Evolutionary conservation across 37 sponge, comb jelly and placozoan genomes (phyloP).

Genomic region (Corticium candelabrum): DNA sequence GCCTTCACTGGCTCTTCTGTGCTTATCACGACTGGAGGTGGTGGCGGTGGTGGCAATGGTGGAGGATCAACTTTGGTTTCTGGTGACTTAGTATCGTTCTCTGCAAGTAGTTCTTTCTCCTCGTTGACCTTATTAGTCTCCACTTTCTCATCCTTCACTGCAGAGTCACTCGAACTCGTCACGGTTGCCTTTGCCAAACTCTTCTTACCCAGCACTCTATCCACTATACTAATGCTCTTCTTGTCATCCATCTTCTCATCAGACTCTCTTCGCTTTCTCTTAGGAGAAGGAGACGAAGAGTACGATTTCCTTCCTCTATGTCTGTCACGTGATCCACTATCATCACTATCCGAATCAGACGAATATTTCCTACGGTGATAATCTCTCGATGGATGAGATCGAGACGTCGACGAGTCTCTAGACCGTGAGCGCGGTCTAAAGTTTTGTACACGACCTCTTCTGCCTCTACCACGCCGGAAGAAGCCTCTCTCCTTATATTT

Average conservation of each 20-base stretch:
- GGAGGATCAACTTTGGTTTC: neutral
- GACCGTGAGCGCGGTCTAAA: neutral
- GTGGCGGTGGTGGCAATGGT: neutral
- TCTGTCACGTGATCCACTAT: neutral
- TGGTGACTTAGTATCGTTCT: neutral
- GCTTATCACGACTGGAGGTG: neutral
- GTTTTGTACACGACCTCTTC: too few species aligned
- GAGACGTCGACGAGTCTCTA: neutral
- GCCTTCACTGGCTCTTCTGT: too few species aligned
- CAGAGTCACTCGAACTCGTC: neutral
- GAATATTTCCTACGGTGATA: neutral
- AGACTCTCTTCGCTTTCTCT: too few species aligned
- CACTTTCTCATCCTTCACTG: neutral
- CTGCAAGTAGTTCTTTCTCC: neutral
- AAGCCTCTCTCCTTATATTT: too few species aligned
- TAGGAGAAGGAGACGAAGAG: neutral
- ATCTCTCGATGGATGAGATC: neutral
- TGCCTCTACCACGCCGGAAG: too few species aligned
- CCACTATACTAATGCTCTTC: neutral
- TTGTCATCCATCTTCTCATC: neutral
- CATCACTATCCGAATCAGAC: neutral
- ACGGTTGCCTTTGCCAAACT: too few species aligned
- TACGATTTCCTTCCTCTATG: neutral
- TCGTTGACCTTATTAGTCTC: too few species aligned
- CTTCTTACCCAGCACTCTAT: neutral